These are phyloP conservation scores for Equus przewalskii DNA, from an alignment of 2,113 vertebrate genomes.

Conservation along the genomic window DNA sequence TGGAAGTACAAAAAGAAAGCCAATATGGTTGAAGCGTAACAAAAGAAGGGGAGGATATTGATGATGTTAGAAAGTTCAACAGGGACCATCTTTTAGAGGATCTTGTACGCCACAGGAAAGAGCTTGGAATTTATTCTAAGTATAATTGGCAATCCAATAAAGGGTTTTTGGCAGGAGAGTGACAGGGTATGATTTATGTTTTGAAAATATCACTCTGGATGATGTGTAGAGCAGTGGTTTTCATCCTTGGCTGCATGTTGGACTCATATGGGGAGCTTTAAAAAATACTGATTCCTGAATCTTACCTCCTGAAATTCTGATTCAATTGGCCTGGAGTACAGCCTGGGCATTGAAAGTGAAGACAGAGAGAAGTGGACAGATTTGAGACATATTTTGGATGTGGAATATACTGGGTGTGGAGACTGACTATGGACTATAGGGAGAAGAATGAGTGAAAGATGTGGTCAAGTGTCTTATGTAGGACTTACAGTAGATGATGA, in stretches of 20 bases:
- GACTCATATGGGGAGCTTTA: neutral
- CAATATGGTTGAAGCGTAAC: constrained; percentile 7
- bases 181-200: constrained; percentile 5
- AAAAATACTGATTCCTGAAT: constrained; percentile 4
- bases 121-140: constrained; percentile 39
- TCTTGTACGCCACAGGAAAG: neutral
- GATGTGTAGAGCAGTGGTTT: constrained; percentile 4
- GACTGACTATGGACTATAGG: neutral
- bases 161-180: neutral
- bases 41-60: neutral
- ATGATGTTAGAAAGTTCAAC: neutral
- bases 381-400: neutral
- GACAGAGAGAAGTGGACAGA: neutral
- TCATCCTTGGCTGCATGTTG: neutral
- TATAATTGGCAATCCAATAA: neutral
- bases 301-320: neutral
- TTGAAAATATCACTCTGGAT: constrained; percentile 20
- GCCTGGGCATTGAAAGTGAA: neutral
- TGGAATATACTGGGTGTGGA: neutral
- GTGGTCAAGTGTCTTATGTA: neutral
- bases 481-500: neutral
- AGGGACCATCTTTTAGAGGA: neutral
- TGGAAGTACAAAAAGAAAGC: neutral
- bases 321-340: neutral
- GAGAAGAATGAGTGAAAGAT: neutral